Conservation (phyloP, 2,113 vertebrate species). For the Neoarius graeffei region DNA sequence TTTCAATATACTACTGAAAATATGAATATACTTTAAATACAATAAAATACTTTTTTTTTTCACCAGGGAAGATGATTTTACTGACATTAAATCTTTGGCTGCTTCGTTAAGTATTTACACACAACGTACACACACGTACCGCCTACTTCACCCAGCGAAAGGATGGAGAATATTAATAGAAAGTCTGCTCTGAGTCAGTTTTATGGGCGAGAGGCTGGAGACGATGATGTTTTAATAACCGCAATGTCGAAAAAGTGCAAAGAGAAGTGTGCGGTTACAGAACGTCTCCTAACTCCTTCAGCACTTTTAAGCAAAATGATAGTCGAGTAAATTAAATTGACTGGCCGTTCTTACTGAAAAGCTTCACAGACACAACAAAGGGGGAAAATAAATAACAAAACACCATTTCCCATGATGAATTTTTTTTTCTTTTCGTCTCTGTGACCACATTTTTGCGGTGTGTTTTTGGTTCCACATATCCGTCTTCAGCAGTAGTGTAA, state of each 20-base stretch:
- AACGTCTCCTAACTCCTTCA: neutral
- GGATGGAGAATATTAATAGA: neutral
- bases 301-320: neutral
- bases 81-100: too few relatives aligned
- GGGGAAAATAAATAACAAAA: slow-evolving; percentile 25
- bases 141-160: neutral
- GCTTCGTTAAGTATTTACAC: slow-evolving; percentile 17
- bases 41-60: too few relatives aligned
- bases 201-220: slow-evolving; percentile 49
- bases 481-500: slow-evolving; percentile 49
- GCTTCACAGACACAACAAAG: neutral
- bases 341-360: neutral
- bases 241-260: slow-evolving; percentile 55
- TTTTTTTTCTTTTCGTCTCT: neutral
- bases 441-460: neutral
- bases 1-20: too few relatives aligned
- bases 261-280: slow-evolving; percentile 27
- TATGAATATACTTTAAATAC: too few relatives aligned
- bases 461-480: slow-evolving; percentile 5
- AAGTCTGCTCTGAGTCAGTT: neutral
- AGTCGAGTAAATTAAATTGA: neutral
- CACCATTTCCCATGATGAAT: neutral
- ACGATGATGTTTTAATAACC: slow-evolving; percentile 67
- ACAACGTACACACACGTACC: slow-evolving; percentile 13
- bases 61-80: neutral